A percentile compares a stretch with the other conserved stretches of the same genome.
Evolutionary conservation across 1,140 invertebrate genomes (phyloP).

Genomic region (Lanistes nyassanus): DNA sequence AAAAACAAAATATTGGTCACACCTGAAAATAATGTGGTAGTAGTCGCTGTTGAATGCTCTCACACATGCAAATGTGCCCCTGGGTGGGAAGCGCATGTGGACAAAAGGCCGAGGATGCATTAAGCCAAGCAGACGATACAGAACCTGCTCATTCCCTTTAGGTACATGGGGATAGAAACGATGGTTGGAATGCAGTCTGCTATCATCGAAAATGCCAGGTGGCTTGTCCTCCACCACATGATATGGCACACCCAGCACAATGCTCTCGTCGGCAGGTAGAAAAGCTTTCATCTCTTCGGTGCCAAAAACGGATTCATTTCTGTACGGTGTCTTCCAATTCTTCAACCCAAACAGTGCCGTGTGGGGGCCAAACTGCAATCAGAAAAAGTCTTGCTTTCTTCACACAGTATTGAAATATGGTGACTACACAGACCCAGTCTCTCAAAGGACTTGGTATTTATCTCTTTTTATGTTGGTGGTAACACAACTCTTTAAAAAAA

Average conservation of each 20-base stretch:
- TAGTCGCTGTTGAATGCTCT: conserved; percentile 59
- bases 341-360: conserved; percentile 52
- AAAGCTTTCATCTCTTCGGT: conserved; percentile 50
- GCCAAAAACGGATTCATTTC: conserved; percentile 46
- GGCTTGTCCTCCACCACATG: conserved; percentile 29
- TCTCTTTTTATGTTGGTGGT: no score
- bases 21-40: conserved; percentile 67
- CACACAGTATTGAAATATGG: neutral
- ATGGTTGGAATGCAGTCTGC: conserved; percentile 45
- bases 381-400: neutral
- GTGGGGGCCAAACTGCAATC: conserved; percentile 19
- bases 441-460: no score
- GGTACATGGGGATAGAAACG: conserved; percentile 56
- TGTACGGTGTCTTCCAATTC: conserved; percentile 46
- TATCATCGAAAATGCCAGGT: conserved; percentile 15
- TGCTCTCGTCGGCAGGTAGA: conserved; percentile 40
- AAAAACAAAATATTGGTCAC: conserved; percentile 11
- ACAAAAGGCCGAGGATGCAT: conserved; percentile 64
- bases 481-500: no score
- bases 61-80: conserved; percentile 59
- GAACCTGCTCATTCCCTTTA: conserved; percentile 33
- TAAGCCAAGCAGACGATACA: conserved; percentile 59
- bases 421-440: no score
- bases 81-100: conserved; percentile 61
- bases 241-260: conserved; percentile 46